Conservation (phyloP, 2,888 invertebrate genomes). For the Orgyia antiqua region DNA sequence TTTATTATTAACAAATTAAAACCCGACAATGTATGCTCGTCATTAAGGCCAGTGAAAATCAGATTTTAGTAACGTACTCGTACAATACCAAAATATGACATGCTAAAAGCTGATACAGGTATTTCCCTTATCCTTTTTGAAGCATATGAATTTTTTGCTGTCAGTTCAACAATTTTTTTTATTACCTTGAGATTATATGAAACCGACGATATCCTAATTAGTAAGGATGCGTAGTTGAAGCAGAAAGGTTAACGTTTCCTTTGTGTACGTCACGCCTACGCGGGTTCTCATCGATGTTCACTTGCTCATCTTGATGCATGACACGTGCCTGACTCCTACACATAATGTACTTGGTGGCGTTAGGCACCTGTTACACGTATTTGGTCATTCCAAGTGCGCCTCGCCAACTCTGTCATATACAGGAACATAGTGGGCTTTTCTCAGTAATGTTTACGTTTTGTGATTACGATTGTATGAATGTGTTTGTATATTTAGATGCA, state of each 20-base stretch:
- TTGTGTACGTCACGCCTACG: slow-evolving; percentile 57
- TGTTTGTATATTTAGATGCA: too few species aligned
- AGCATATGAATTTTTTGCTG: too few species aligned
- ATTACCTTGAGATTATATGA: too few species aligned
- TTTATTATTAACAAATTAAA: too few species aligned
- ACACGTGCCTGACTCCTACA: slow-evolving; percentile 54
- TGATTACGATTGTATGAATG: slow-evolving; percentile 21
- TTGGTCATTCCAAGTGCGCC: slow-evolving; percentile 19
- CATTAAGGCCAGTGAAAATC: too few species aligned
- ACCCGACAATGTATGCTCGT: too few species aligned
- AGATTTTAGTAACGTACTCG: too few species aligned
- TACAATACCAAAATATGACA: too few species aligned
- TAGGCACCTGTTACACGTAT: slow-evolving; percentile 27
- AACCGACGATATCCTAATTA: too few species aligned
- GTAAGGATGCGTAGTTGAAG: slow-evolving; percentile 14
- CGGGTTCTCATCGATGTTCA: slow-evolving; percentile 32
- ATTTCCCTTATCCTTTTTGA: too few species aligned
- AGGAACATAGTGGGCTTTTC: slow-evolving; percentile 50
- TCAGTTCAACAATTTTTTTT: too few species aligned
- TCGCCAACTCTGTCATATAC: slow-evolving; percentile 15
- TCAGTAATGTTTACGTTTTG: slow-evolving; percentile 34
- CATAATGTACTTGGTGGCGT: slow-evolving; percentile 27
- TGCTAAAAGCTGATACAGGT: too few species aligned
- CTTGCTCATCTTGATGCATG: slow-evolving; percentile 48
- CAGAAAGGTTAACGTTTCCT: slow-evolving; percentile 45